Percentiles rank a stretch among this genome's conserved stretches.
Evolutionary conservation across 2,797 vertebrate genomes (phyloP).

Genomic region (Crypturellus tataupa): DNA sequence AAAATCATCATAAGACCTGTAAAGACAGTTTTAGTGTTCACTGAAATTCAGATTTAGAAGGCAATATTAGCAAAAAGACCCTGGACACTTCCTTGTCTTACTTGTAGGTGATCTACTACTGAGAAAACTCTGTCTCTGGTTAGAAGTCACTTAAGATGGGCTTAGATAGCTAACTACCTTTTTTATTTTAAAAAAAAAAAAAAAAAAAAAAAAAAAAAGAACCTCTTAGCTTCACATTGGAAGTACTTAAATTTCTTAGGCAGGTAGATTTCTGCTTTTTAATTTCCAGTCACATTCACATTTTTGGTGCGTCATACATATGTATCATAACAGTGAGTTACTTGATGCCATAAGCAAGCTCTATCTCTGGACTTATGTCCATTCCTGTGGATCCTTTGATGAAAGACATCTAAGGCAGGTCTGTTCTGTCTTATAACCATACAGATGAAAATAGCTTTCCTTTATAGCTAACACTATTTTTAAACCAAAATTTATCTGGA

Average conservation of each 20-base stretch:
- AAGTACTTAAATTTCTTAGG: background rate
- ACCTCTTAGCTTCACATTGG: background rate
- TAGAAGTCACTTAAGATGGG: slow-evolving; percentile 53
- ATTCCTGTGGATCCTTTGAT: background rate
- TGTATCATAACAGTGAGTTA: background rate
- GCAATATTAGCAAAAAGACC: background rate
- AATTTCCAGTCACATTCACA: background rate
- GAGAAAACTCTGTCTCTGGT: background rate
- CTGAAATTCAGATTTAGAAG: background rate
- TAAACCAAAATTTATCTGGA: background rate
- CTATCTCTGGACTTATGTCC: background rate
- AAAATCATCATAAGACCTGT: background rate
- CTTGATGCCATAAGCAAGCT: background rate
- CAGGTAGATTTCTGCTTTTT: background rate
- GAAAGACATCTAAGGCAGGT: background rate
- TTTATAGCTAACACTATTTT: slow-evolving; percentile 14
- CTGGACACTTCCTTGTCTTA: background rate
- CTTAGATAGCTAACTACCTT: slow-evolving; percentile 29
- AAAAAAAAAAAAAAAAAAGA: too few species aligned
- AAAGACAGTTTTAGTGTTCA: background rate
- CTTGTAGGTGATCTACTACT: background rate
- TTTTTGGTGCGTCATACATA: background rate
- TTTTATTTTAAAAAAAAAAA: background rate
- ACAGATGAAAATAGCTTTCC: slow-evolving; percentile 34
- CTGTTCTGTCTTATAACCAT: slow-evolving; percentile 20